phyloP scores from a whole-genome alignment of 1,140 invertebrate species.

The Melitaea cinxia region DNA sequence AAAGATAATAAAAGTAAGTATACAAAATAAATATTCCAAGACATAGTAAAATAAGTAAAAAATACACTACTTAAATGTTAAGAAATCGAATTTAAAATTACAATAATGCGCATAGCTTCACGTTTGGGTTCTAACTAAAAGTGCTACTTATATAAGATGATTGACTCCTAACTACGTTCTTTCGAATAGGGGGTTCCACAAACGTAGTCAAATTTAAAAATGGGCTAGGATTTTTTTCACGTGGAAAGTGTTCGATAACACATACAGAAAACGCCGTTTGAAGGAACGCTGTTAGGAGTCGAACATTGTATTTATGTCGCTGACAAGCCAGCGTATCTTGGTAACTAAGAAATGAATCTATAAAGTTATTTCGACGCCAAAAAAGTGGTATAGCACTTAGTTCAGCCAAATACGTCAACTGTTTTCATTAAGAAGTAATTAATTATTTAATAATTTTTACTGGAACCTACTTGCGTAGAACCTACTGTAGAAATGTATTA shows the following conservation, averaged over 20 bases:
- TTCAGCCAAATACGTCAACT: conserved; percentile 18
- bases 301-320: too few relatives aligned
- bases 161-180: too few relatives aligned
- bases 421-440: conserved; percentile 33
- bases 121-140: conserved; percentile 8
- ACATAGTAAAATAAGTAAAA: not conserved
- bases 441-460: conserved; percentile 28
- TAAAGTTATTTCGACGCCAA: conserved; percentile 18
- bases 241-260: too few relatives aligned
- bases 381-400: conserved; percentile 26
- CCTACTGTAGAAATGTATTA: conserved; percentile 15
- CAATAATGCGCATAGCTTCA: conserved; percentile 15
- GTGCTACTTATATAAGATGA: not conserved
- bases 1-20: not conserved
- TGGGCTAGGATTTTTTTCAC: too few relatives aligned
- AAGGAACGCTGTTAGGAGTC: too few relatives aligned
- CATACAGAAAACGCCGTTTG: too few relatives aligned
- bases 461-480: not conserved
- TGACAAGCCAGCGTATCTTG: conserved; percentile 10
- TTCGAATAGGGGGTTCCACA: too few relatives aligned
- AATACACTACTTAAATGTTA: not conserved
- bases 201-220: too few relatives aligned
- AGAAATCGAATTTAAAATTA: not conserved
- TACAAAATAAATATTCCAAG: not conserved
- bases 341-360: conserved; percentile 22